Percentiles rank a stretch among this genome's conserved stretches.
phyloP scores from a whole-genome alignment of 2,888 invertebrate genomes.

The Leptinotarsa rubiginosa region DNA sequence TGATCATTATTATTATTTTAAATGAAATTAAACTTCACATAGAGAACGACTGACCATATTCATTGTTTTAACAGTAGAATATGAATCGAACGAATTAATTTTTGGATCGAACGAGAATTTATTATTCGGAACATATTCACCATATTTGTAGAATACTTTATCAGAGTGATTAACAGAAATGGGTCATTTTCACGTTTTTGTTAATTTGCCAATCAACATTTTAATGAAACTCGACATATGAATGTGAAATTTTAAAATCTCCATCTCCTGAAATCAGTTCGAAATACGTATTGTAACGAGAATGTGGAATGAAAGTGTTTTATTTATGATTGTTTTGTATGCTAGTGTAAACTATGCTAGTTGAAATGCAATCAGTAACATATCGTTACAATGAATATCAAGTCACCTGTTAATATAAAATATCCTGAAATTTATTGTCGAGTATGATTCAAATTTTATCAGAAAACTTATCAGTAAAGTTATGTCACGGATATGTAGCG shows the following conservation, averaged over 20 bases:
- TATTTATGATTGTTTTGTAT: not conserved
- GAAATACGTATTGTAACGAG: not conserved
- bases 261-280: not conserved
- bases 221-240: not conserved
- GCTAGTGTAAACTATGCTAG: not conserved
- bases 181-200: not conserved
- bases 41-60: too few relatives aligned
- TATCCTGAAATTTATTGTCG: too few relatives aligned
- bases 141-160: not conserved
- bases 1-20: too few relatives aligned
- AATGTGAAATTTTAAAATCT: conserved; percentile 12
- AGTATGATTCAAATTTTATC: too few relatives aligned
- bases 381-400: too few relatives aligned
- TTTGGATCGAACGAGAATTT: not conserved
- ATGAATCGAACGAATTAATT: not conserved
- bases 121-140: conserved; percentile 3
- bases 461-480: too few relatives aligned
- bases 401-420: too few relatives aligned
- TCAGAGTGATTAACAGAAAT: not conserved
- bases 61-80: not conserved
- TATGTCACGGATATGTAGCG: too few relatives aligned
- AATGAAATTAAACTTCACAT: too few relatives aligned
- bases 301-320: not conserved
- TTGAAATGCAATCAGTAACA: too few relatives aligned
- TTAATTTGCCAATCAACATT: not conserved